Evolutionary conservation across 2,797 vertebrate species (phyloP).

Genomic region (Chrosomus eos): DNA sequence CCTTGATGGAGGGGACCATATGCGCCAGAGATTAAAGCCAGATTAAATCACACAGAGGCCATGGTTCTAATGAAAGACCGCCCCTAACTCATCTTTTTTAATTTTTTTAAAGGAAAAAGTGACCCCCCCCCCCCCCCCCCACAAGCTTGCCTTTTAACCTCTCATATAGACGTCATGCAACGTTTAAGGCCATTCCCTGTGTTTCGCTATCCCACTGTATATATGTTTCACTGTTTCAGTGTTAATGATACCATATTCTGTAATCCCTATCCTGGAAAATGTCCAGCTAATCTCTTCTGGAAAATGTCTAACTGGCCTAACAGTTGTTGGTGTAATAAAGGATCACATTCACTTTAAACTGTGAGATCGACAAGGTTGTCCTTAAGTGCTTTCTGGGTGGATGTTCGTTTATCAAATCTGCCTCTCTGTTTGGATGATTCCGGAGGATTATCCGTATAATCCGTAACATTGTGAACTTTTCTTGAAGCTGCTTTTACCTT

Average conservation of each 20-base stretch:
- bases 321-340: not conserved
- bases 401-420: slow-evolving; percentile 47
- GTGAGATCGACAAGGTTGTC: slow-evolving; percentile 38
- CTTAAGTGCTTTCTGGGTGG: slow-evolving; percentile 42
- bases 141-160: slow-evolving; percentile 47
- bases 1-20: slow-evolving; percentile 73
- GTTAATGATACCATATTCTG: not conserved
- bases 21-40: slow-evolving; percentile 74
- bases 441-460: slow-evolving; percentile 51
- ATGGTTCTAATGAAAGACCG: slow-evolving; percentile 63
- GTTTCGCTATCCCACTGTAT: not conserved
- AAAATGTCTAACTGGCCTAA: not conserved
- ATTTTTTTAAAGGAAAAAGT: slow-evolving; percentile 46
- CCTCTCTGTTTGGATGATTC: slow-evolving; percentile 49
- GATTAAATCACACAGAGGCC: slow-evolving; percentile 70
- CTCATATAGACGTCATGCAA: slow-evolving; percentile 52
- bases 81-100: slow-evolving; percentile 58
- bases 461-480: slow-evolving; percentile 47
- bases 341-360: slow-evolving; percentile 25
- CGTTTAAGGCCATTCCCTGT: not conserved
- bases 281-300: slow-evolving; percentile 20
- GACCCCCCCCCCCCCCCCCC: slow-evolving; percentile 47
- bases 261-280: slow-evolving; percentile 12
- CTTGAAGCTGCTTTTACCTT: slow-evolving; percentile 36
- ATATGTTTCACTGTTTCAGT: not conserved